phyloP scores from a whole-genome alignment of 2,113 vertebrate genomes.

The Canis aureus region DNA sequence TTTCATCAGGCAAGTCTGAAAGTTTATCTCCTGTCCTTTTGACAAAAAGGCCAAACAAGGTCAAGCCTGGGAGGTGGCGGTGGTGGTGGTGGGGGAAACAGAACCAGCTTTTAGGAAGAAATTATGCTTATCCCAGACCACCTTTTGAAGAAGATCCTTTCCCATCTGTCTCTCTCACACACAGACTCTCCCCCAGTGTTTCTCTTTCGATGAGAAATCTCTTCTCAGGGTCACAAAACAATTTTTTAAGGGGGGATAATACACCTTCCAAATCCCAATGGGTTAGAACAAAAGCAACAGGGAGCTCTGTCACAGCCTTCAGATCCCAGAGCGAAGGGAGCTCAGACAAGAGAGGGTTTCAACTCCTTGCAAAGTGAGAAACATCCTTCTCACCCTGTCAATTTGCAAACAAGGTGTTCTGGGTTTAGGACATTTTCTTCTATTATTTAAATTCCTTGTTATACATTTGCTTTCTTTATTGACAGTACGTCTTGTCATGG shows the following conservation, averaged over 20 bases:
- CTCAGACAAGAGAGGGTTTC: not conserved
- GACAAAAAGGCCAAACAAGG: conserved; percentile 43
- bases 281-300: not conserved
- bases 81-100: not conserved
- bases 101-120: not conserved
- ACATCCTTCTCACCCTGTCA: conserved; percentile 34
- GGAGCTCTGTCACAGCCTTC: not conserved
- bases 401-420: not conserved
- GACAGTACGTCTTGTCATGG: conserved; percentile 48
- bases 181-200: not conserved
- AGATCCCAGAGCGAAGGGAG: not conserved
- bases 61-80: not conserved
- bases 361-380: not conserved
- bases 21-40: conserved; percentile 38
- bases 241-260: not conserved
- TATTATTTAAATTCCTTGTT: conserved; percentile 64
- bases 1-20: not conserved
- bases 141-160: conserved; percentile 30
- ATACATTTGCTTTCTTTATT: conserved; percentile 1
- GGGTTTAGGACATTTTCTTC: conserved; percentile 61
- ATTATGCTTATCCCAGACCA: not conserved
- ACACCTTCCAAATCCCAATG: not conserved
- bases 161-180: not conserved
- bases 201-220: not conserved
- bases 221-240: not conserved